Base-by-base conservation (phyloP, 2,888 invertebrate species). In the Dugesia japonica region DNA sequence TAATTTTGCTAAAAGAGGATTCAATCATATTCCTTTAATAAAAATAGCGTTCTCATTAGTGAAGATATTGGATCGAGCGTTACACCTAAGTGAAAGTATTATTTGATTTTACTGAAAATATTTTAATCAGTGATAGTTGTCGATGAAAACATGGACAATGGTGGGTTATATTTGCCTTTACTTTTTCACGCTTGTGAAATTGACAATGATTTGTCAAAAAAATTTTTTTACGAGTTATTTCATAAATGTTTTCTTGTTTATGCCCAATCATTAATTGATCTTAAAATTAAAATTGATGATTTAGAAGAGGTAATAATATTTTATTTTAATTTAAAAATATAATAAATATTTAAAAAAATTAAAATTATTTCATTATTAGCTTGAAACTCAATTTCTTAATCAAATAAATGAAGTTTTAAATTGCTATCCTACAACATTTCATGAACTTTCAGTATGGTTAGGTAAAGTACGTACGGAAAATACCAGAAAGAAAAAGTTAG, bases 381-480 rank as follows among this genome's bases (percentile, higher is more conserved):
- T 56, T 4, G 56, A 56, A 56, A 23, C 4, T n/a, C n/a, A 56
- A 9, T 56, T 56, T 56, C n/a, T 20, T 9, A 56, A 56, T 56
- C 56, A 56, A 56, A 56, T 56, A 56, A 56, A 56, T 56, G 56
- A 56, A 56, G 56, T 56, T 20, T n/a, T 56, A 56, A 56, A 56
- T 23, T 56, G 56, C n/a, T 56, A 56, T 56, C 56, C 56, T 9
- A 56, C 56, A 20, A 56, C 56, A 56, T 56, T 56, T 23, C n/a
- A 56, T n/a, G 56, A 56, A 56, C 23, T 56, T 56, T 56, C 56
- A 56, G 17, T 56, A 23, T 56, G 56, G 56, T 56, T 56, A 23
- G 56, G 56, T 13, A 56, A 56, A n/a, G 56, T 56, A 9, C n/a
- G 56, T 20, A 13, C 56, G 4, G 56, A 56, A n/a, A 56, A 56